Base-by-base conservation (phyloP, 2,888 invertebrate species). In the Deilephila porcellus region DNA sequence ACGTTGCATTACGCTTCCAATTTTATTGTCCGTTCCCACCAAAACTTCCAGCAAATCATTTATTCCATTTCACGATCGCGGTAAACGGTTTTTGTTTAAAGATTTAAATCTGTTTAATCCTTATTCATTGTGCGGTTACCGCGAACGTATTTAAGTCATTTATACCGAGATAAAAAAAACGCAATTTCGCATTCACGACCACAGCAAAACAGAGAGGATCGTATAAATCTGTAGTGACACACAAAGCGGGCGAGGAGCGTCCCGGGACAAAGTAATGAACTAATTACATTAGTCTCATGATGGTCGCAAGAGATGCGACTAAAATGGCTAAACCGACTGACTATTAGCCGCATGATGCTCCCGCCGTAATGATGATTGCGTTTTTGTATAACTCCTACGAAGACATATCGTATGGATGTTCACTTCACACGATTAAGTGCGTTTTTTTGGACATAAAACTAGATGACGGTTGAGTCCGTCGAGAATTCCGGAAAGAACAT, bases 201-300 rank as follows among this genome's bases (percentile, higher is more conserved):
- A 82, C 86, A 86, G 86, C 86, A 86, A 88, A 89, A 88, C 85
- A 88, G 87, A 81, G 83, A 83, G 86, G 82, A 82, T 84, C 85
- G 85, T 87, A 92, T 91, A 91, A 91, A 92, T 91, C 90, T 88
- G 86, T 79, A 82, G 87, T 87, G 86, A 86, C 85, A 86, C 88
- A 86, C 88, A 86, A 88, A 88, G 86, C 84, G 86, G 80, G 83
- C 81, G 85, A 82, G 84, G 85, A 84, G 82, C 85, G 85, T 84
- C 86, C 83, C 85, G 86, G 88, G 88, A 89, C 87, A 88, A 90
- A 91, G 92, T 93, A 93, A 93, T 91, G 91, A 92, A 91, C 91
- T 92, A 93, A 93, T 93, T 91, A 93, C 92, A 93, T 93, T 93
- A 93, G 89, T 86, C 84, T 86, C 86, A 85, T 83, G 85, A 85